Conservation (phyloP, 2,113 vertebrate species). For the Chloebia gouldiae region DNA sequence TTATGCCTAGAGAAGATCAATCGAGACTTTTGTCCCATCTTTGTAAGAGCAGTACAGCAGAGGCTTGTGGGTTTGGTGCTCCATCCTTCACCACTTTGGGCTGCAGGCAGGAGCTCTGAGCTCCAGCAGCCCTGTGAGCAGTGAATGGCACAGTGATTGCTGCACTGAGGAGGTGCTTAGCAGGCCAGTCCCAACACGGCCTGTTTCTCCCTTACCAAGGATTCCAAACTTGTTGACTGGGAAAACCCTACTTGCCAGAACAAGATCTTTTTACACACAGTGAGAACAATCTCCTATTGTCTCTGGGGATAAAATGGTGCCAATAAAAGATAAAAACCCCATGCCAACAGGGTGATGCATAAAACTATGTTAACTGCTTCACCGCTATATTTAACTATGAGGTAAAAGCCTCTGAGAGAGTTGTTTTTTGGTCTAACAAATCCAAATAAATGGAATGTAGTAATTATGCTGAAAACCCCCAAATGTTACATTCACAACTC, state of each 20-base stretch:
- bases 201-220: constrained; percentile 39
- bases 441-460: not conserved
- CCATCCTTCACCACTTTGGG: not conserved
- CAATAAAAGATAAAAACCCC: constrained; percentile 60
- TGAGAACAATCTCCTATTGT: constrained; percentile 76
- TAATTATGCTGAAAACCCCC: not conserved
- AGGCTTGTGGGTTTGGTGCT: not conserved
- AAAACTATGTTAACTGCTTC: constrained; percentile 65
- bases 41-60: not conserved
- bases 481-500: not conserved
- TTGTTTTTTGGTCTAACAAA: not conserved
- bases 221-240: constrained; percentile 64
- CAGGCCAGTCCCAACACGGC: constrained; percentile 63
- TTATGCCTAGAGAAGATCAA: not conserved
- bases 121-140: not conserved
- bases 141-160: not conserved
- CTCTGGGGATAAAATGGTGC: constrained; percentile 56
- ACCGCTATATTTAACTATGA: constrained; percentile 33
- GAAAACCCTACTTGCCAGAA: constrained; percentile 72
- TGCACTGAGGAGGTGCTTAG: constrained; percentile 26
- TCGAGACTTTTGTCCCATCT: not conserved
- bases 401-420: not conserved
- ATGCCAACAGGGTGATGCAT: constrained; percentile 45
- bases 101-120: constrained; percentile 1
- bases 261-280: constrained; percentile 62